phyloP scores from a whole-genome alignment of 2,797 vertebrate genomes.

The Argya squamiceps region DNA sequence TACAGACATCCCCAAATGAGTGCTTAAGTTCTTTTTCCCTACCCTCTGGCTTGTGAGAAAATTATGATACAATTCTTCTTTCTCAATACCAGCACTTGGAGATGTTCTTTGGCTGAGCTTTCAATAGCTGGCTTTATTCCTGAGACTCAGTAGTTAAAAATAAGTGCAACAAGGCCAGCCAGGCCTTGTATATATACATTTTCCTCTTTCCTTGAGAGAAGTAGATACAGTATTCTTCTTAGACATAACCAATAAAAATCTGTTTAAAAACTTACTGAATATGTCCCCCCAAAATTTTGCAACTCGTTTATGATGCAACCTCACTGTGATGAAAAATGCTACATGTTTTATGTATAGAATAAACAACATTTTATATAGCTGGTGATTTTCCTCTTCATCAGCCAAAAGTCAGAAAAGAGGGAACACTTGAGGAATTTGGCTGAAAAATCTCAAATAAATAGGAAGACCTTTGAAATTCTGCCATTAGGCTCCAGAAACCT shows the following conservation, averaged over 20 bases:
- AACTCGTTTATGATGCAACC: not conserved
- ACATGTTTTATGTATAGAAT: not conserved
- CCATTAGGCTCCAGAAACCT: not conserved
- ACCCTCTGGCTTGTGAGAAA: not conserved
- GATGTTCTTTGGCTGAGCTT: not conserved
- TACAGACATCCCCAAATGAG: not conserved
- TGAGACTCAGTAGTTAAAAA: not conserved
- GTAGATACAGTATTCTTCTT: not conserved
- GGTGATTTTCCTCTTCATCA: not conserved
- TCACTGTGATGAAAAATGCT: not conserved
- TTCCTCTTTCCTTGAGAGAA: not conserved
- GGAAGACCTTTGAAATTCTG: constrained; percentile 36
- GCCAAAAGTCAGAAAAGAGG: not conserved
- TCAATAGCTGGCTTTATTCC: not conserved
- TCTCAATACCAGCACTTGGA: not conserved
- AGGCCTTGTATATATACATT: not conserved
- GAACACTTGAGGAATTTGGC: not conserved
- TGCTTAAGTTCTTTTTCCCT: not conserved
- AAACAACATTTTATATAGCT: not conserved
- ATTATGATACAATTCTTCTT: not conserved
- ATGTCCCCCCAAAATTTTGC: not conserved
- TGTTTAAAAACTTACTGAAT: not conserved
- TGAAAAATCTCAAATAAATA: constrained; percentile 14
- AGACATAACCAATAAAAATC: not conserved
- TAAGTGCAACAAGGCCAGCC: not conserved